phyloP scores from a whole-genome alignment of 2,888 invertebrate genomes.

The Caenorhabditis sinica region DNA sequence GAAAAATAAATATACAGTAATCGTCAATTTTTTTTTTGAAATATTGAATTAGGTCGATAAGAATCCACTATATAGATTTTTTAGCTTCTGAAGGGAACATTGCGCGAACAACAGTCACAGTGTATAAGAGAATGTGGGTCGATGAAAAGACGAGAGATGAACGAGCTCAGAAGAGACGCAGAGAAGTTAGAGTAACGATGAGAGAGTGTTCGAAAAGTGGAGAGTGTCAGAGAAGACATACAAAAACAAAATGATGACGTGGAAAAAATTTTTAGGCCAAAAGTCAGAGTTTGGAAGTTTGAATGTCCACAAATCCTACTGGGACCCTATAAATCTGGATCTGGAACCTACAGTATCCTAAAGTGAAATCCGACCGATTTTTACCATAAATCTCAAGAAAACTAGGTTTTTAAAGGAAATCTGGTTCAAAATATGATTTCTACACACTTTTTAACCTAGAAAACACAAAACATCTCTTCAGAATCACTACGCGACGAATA shows the following conservation, averaged over 20 bases:
- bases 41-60: background rate
- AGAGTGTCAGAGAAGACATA: slow-evolving; percentile 43
- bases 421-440: too few relatives aligned
- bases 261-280: slow-evolving; percentile 38
- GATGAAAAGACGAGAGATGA: slow-evolving; percentile 15
- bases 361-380: too few relatives aligned
- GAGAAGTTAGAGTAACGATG: slow-evolving; percentile 24
- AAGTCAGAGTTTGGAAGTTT: background rate
- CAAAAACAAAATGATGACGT: slow-evolving; percentile 37
- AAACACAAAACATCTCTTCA: background rate
- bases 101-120: slow-evolving; percentile 6
- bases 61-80: background rate
- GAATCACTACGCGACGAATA: background rate
- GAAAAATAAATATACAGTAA: background rate
- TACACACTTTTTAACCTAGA: too few relatives aligned
- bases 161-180: slow-evolving; percentile 41
- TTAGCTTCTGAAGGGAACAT: background rate
- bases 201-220: slow-evolving; percentile 25
- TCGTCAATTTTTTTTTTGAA: background rate
- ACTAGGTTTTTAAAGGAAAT: too few relatives aligned
- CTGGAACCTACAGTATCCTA: too few relatives aligned
- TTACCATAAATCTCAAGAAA: too few relatives aligned
- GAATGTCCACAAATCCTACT: background rate
- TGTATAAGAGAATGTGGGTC: slow-evolving; percentile 11
- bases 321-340: too few relatives aligned